A percentile compares a stretch with the other conserved stretches of the same genome.
These are phyloP conservation scores for Bucorvus abyssinicus DNA, from an alignment of 2,797 vertebrate genomes.

Conservation along the genomic window DNA sequence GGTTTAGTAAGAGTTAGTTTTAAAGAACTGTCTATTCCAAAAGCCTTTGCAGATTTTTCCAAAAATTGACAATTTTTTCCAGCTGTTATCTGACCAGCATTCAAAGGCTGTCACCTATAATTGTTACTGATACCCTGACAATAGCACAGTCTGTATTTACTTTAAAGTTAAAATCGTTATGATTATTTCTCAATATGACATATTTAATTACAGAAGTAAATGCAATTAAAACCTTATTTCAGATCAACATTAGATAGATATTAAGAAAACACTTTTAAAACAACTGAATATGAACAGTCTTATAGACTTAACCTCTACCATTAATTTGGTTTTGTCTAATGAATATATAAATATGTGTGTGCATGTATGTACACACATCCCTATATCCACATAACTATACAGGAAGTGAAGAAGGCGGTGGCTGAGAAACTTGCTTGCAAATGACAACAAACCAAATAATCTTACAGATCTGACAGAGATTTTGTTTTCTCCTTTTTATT, in stretches of 20 bases:
- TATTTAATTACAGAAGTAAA: not conserved
- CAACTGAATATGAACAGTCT: not conserved
- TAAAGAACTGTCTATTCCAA: not conserved
- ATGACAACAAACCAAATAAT: conserved; percentile 30
- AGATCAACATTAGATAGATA: not conserved
- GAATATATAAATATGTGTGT: not conserved
- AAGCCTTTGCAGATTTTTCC: not conserved
- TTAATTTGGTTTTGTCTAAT: not conserved
- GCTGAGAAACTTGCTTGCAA: conserved; percentile 18
- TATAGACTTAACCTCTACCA: not conserved
- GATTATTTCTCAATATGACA: not conserved
- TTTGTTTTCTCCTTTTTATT: conserved; percentile 51
- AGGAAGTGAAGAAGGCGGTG: not conserved
- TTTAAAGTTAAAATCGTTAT: not conserved
- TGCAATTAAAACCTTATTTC: not conserved
- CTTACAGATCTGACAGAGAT: not conserved
- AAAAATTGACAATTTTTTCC: not conserved
- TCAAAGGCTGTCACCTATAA: not conserved
- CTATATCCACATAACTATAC: not conserved
- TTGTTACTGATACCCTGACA: not conserved
- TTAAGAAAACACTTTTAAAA: not conserved
- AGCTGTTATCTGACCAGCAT: not conserved
- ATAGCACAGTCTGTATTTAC: not conserved
- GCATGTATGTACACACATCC: fast-evolving
- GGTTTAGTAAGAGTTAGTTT: not conserved